Evolutionary conservation across 2,113 vertebrate species (phyloP), one percentile per base, ranked within the genome.

Genomic region (Alexandromys fortis): DNA sequence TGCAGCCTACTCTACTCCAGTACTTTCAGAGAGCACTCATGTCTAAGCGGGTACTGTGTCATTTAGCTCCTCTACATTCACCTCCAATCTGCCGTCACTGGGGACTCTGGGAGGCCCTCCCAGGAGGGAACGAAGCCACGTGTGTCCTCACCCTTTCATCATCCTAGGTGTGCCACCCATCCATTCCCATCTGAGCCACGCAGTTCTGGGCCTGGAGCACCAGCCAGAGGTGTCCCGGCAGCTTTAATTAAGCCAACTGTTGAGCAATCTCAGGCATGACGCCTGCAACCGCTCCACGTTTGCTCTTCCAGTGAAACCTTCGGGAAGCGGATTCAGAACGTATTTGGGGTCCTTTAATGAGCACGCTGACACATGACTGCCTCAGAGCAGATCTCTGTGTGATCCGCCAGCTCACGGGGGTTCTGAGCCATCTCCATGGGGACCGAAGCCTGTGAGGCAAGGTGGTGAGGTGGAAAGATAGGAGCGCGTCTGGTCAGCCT

Each of bases 61-160:
- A 38, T 72, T 89, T 35, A 45, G 70, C 70, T 75, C 65, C 61
- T 21, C 2, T 33, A 76, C 0, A 55, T 45, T 72, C 61, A 35
- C 8, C 13, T 86, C 81, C 76, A 86, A 70, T 92, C 72, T 67
- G 47, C 38, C 70, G 16, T 85, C 94, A 19, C 81, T 75, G 47
- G 72, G 96, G 77, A 87, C 45, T 81, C 26, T 21, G 0, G 42
- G 19, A 81, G 42, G 26, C 83, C 72, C 30, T 81, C 75, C 91
- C 68, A 3, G 2, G 65, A 75, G 22, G 5, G 22, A 93, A 70
- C 14, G 5, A 12, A 26, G 82, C 26, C 63, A 72, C 52, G 22
- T 42, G n/a, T 78, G 76, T 70, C 92, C 38, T n/a, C 0, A 30
- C 1, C 68, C 95, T 94, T 96, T 94, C 95, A 83, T 96, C 95